phyloP scores from a whole-genome alignment of 1,140 invertebrate species.

The Dufourea novaeangliae region DNA sequence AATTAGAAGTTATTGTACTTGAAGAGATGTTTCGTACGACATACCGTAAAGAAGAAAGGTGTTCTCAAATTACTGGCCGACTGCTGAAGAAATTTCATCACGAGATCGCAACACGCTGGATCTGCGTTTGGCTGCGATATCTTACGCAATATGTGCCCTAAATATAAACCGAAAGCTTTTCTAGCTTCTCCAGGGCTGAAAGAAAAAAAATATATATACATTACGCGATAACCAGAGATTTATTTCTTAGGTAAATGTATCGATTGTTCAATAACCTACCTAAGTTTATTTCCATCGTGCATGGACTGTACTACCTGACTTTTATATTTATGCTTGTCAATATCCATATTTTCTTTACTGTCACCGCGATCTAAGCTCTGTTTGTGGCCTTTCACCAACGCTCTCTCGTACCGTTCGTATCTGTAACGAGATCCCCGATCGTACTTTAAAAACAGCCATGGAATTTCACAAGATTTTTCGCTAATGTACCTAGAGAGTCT shows the following conservation, averaged over 20 bases:
- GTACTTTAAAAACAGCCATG: background rate
- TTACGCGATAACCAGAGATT: too few species aligned
- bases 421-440: slow-evolving; percentile 51
- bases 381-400: slow-evolving; percentile 83
- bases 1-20: slow-evolving; percentile 12
- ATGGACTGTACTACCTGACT: slow-evolving; percentile 79
- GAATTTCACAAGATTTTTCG: background rate
- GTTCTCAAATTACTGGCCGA: slow-evolving; percentile 89
- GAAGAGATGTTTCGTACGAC: slow-evolving; percentile 5
- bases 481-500: slow-evolving; percentile 76
- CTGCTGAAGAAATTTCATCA: slow-evolving; percentile 92
- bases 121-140: slow-evolving; percentile 84
- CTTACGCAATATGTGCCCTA: slow-evolving; percentile 88
- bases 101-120: slow-evolving; percentile 84
- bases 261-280: slow-evolving; percentile 76
- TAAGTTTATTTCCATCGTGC: slow-evolving; percentile 82
- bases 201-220: slow-evolving; percentile 22
- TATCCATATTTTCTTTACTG: slow-evolving; percentile 78
- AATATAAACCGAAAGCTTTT: slow-evolving; percentile 91
- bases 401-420: slow-evolving; percentile 83
- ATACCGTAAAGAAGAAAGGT: slow-evolving; percentile 87
- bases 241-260: too few species aligned
- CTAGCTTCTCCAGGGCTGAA: slow-evolving; percentile 86
- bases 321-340: slow-evolving; percentile 78
- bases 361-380: slow-evolving; percentile 76